Percentiles rank a stretch among this genome's conserved stretches.
These are phyloP conservation scores for Eristalis intricaria DNA, from an alignment of 2,888 invertebrate genomes.

Conservation along the genomic window DNA sequence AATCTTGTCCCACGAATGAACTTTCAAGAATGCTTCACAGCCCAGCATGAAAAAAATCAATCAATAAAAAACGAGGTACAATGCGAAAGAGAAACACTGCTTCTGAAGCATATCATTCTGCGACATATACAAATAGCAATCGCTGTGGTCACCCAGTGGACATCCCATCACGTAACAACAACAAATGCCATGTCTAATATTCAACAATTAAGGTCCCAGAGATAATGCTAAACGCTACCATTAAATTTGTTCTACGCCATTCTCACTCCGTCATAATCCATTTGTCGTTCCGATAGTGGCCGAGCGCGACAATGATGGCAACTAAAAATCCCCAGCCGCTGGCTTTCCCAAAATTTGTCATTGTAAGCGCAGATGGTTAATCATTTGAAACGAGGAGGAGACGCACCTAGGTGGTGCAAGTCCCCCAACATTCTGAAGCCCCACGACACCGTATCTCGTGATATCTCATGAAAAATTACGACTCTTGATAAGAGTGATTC, in stretches of 20 bases:
- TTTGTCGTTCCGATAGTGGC: constrained; percentile 60
- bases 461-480: constrained; percentile 72
- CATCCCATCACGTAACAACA: constrained; percentile 8
- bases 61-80: background rate
- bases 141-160: background rate
- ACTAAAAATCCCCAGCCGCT: constrained; percentile 45
- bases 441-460: constrained; percentile 62
- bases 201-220: constrained; percentile 58
- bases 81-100: background rate
- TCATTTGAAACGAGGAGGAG: constrained; percentile 67
- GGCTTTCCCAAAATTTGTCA: constrained; percentile 71
- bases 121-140: constrained; percentile 34
- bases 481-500: constrained; percentile 72
- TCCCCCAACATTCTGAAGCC: constrained; percentile 40
- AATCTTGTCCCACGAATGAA: background rate
- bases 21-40: background rate
- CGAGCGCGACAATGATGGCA: constrained; percentile 48
- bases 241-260: constrained; percentile 66
- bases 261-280: constrained; percentile 67
- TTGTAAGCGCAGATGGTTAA: constrained; percentile 72
- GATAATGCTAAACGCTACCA: constrained; percentile 69
- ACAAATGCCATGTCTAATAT: constrained; percentile 54
- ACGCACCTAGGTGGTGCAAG: constrained; percentile 36
- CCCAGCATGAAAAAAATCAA: background rate
- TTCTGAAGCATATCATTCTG: constrained; percentile 38